Conservation (phyloP, 2,113 vertebrate species). For the Recurvirostra avosetta region DNA sequence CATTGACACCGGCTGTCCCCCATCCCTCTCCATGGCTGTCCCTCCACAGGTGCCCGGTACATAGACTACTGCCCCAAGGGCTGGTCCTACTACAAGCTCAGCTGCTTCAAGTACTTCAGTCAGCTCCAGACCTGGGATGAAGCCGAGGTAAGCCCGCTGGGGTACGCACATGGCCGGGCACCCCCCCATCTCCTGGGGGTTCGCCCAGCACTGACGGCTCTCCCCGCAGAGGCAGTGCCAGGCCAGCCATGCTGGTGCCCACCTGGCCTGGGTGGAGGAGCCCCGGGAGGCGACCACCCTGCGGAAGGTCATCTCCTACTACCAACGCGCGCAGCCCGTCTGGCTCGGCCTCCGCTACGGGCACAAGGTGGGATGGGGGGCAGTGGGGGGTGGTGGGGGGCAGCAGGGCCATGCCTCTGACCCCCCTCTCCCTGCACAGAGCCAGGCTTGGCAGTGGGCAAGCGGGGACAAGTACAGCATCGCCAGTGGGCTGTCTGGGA, state of each 20-base stretch:
- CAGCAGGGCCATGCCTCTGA: background rate
- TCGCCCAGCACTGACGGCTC: background rate
- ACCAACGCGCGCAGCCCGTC: background rate
- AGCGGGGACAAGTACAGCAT: background rate
- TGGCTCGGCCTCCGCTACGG: slow-evolving; percentile 57
- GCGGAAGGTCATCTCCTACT: background rate
- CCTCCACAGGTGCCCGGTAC: background rate
- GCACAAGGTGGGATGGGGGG: slow-evolving; percentile 13
- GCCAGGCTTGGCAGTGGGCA: slow-evolving; percentile 40
- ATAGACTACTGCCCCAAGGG: background rate
- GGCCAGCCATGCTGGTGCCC: background rate
- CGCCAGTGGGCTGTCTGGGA: background rate
- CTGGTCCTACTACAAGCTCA: slow-evolving; percentile 55
- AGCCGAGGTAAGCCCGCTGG: slow-evolving; percentile 40
- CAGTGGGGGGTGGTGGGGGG: fast-evolving
- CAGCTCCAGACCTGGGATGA: slow-evolving; percentile 13
- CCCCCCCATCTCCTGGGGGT: fast-evolving
- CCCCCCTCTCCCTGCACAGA: background rate
- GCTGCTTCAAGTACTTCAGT: slow-evolving; percentile 61
- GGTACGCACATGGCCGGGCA: fast-evolving
- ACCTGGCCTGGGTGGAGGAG: slow-evolving; percentile 55
- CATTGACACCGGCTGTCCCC: fast-evolving
- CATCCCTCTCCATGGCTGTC: fast-evolving
- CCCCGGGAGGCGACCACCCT: background rate
- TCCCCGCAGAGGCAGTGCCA: slow-evolving; percentile 51